Conservation (phyloP, 2,797 vertebrate species). For the Sebastes melanostomus region DNA sequence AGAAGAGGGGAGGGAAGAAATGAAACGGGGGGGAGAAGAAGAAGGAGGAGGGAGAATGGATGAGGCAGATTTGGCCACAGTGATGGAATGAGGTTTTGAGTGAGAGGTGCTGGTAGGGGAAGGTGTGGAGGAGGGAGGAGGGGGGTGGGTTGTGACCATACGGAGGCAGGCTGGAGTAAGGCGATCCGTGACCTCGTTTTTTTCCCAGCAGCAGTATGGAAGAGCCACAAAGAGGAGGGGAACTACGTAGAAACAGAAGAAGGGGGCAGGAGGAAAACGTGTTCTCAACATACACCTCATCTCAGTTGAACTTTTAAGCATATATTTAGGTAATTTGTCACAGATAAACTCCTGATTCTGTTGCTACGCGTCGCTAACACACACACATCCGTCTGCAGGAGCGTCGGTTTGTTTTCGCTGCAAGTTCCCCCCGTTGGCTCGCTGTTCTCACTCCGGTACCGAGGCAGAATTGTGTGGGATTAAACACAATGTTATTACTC, state of each 20-base stretch:
- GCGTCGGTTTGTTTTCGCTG: slow-evolving; percentile 47
- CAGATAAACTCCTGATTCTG: slow-evolving; percentile 12
- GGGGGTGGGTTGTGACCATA: slow-evolving; percentile 35
- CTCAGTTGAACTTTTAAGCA: background rate
- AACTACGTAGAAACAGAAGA: slow-evolving; percentile 21
- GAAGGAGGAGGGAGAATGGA: slow-evolving; percentile 17
- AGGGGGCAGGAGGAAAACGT: background rate
- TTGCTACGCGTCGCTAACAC: slow-evolving; percentile 10
- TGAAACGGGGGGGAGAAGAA: background rate
- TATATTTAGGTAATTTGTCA: background rate
- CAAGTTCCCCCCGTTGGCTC: slow-evolving; percentile 12
- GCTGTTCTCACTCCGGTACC: slow-evolving; percentile 39
- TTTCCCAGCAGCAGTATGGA: slow-evolving; percentile 37
- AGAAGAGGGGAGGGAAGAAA: slow-evolving; percentile 34
- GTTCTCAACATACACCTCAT: background rate
- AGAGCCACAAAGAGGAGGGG: slow-evolving; percentile 55
- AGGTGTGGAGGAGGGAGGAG: slow-evolving; percentile 11
- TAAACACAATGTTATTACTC: slow-evolving; percentile 68
- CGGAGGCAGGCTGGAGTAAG: slow-evolving; percentile 60
- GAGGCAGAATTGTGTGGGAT: slow-evolving; percentile 59
- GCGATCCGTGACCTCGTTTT: slow-evolving; percentile 61
- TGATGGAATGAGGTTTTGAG: slow-evolving; percentile 76
- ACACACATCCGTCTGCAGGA: slow-evolving; percentile 26
- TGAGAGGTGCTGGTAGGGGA: slow-evolving; percentile 44
- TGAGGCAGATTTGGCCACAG: slow-evolving; percentile 58